phyloP scores from a whole-genome alignment of 2,888 invertebrate species.

The Leucophenga montana region DNA sequence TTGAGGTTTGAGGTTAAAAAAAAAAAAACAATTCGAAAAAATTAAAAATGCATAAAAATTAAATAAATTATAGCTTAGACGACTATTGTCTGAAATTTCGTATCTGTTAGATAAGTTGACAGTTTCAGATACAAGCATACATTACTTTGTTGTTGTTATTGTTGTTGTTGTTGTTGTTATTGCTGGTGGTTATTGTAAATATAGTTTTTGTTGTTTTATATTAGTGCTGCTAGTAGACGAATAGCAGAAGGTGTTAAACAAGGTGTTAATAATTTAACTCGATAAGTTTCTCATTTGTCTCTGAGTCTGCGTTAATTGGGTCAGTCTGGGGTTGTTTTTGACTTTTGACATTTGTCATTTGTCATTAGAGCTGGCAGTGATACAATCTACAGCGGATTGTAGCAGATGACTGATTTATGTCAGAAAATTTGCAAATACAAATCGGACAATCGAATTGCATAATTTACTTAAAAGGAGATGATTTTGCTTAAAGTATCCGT shows the following conservation, averaged over 20 bases:
- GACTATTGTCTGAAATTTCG: constrained; percentile 12
- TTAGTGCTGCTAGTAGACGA: too few relatives aligned
- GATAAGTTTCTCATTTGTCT: constrained; percentile 6
- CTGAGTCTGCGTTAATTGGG: constrained; percentile 15
- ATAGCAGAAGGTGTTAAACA: constrained; percentile 22
- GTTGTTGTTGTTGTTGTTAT: neutral
- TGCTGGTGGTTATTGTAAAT: neutral
- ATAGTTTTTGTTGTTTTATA: neutral
- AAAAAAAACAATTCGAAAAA: constrained; percentile 30
- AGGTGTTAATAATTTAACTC: constrained; percentile 19
- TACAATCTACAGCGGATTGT: too few relatives aligned
- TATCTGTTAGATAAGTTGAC: constrained; percentile 9
- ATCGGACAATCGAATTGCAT: too few relatives aligned
- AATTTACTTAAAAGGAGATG: too few relatives aligned
- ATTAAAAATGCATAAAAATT: constrained; percentile 46
- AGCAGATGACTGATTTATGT: too few relatives aligned
- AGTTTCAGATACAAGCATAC: neutral
- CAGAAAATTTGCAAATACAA: too few relatives aligned
- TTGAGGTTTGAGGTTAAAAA: neutral
- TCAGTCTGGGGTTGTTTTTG: constrained; percentile 8
- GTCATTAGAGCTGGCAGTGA: neutral
- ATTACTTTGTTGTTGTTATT: too few relatives aligned
- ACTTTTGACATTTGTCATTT: constrained; percentile 17
- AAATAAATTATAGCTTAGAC: constrained; percentile 40
- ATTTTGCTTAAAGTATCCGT: too few relatives aligned